phyloP scores from a whole-genome alignment of 2,797 vertebrate genomes.

The Amblyraja radiata region DNA sequence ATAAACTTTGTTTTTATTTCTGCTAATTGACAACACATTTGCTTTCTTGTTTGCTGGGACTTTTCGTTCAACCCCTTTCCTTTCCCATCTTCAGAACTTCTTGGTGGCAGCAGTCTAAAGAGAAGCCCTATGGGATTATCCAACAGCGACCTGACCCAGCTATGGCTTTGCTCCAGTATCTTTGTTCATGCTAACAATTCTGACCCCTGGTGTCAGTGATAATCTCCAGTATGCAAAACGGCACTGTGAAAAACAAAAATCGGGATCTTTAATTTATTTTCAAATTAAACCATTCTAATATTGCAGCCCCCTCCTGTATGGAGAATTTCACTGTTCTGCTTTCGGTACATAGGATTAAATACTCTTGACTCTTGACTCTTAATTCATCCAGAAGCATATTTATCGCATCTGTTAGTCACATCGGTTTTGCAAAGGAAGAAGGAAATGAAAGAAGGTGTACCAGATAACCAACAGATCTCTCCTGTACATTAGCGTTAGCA shows the following conservation, averaged over 20 bases:
- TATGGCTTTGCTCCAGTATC: slow-evolving; percentile 76
- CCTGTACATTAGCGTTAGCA: not conserved
- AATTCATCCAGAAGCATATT: not conserved
- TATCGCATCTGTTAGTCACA: not conserved
- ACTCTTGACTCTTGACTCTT: too few relatives aligned
- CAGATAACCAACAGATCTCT: not conserved
- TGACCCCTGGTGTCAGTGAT: slow-evolving; percentile 63
- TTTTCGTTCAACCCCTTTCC: slow-evolving; percentile 78
- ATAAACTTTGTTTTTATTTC: slow-evolving; percentile 94
- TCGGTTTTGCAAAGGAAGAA: not conserved
- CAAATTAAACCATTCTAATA: not conserved
- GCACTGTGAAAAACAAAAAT: slow-evolving; percentile 45
- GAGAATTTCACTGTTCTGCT: too few relatives aligned
- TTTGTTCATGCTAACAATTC: slow-evolving; percentile 66
- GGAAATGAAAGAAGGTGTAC: not conserved
- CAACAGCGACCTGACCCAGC: slow-evolving; percentile 75
- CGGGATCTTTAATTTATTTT: slow-evolving; percentile 15
- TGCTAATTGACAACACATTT: slow-evolving; percentile 95
- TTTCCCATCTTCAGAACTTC: slow-evolving; percentile 82
- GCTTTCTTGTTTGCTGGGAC: slow-evolving; percentile 69
- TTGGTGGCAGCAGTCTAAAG: slow-evolving; percentile 69
- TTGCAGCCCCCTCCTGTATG: not conserved
- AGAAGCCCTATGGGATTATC: slow-evolving; percentile 73
- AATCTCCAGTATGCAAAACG: slow-evolving; percentile 56
- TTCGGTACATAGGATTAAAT: too few relatives aligned